Evolutionary conservation across 2,888 invertebrate genomes (phyloP).

Genomic region (Archaeoteleia sp.): DNA sequence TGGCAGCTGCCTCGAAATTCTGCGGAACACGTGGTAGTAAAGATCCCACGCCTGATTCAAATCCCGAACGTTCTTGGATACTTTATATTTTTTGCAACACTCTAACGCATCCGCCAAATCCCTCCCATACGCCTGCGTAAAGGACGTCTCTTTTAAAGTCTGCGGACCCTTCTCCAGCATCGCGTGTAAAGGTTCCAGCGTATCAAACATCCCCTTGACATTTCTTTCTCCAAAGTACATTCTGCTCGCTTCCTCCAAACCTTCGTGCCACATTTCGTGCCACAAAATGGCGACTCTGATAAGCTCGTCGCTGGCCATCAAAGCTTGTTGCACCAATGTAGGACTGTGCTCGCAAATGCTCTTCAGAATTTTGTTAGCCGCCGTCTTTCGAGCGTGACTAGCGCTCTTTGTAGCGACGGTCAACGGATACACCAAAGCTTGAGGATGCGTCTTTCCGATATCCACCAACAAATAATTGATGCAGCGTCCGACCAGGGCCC

Average conservation of each 20-base stretch:
- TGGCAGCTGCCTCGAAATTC: constrained; percentile 96
- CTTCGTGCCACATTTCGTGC: constrained; percentile 99
- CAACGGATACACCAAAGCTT: constrained; percentile 97
- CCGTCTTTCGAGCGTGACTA: constrained; percentile 87
- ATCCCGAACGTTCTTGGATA: constrained; percentile 90
- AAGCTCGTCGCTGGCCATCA: constrained; percentile 97
- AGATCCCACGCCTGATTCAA: constrained; percentile 99
- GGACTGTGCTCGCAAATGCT: constrained; percentile 97
- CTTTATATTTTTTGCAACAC: constrained; percentile 94
- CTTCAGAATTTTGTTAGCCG: constrained; percentile 95
- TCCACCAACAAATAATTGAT: constrained; percentile 96
- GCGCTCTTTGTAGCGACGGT: constrained; percentile 98
- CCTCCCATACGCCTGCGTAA: constrained; percentile 95
- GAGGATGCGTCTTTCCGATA: constrained; percentile 98
- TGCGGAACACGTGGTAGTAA: constrained; percentile 98
- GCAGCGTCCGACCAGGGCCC: constrained; percentile 89
- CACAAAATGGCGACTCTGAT: constrained; percentile 98
- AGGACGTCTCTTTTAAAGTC: constrained; percentile 97
- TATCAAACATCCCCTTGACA: constrained; percentile 96
- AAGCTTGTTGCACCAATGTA: constrained; percentile 94
- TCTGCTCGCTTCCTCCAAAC: constrained; percentile 93
- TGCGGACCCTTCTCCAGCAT: constrained; percentile 96
- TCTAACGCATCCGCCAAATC: constrained; percentile 96
- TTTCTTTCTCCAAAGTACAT: constrained; percentile 98
- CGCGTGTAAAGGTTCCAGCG: constrained; percentile 94